These are phyloP conservation scores for Stercorarius parasiticus DNA, from an alignment of 2,113 vertebrate genomes.

Conservation along the genomic window DNA sequence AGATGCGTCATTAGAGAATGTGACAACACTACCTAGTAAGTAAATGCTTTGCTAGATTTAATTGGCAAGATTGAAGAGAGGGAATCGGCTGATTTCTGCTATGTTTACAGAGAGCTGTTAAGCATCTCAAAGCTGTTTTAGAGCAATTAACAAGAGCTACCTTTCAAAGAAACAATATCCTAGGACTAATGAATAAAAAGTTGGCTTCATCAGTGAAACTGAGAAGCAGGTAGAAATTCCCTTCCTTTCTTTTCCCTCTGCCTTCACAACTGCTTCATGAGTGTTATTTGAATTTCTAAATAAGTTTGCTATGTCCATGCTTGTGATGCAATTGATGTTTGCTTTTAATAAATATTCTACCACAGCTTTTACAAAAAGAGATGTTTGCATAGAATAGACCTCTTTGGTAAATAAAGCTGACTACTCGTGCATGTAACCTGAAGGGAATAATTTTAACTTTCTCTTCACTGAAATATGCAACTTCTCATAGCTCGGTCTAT, in stretches of 20 bases:
- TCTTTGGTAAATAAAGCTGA: not conserved
- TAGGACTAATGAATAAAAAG: not conserved
- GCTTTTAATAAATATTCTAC: not conserved
- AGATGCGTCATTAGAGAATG: constrained; percentile 73
- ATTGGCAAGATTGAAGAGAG: not conserved
- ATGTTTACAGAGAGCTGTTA: not conserved
- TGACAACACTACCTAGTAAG: constrained; percentile 93
- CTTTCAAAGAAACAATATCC: not conserved
- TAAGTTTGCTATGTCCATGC: not conserved
- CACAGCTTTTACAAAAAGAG: not conserved
- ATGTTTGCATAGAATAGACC: not conserved
- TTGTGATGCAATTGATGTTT: not conserved
- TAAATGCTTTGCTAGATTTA: constrained; percentile 21
- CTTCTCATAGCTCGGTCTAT: not conserved
- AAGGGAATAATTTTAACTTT: not conserved
- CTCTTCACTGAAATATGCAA: not conserved
- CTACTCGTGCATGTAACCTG: not conserved
- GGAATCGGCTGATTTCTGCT: not conserved
- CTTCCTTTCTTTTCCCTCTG: not conserved
- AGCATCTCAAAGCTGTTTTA: not conserved
- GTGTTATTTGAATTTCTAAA: not conserved
- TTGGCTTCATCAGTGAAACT: not conserved
- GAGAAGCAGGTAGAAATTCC: not conserved
- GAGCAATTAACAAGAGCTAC: not conserved
- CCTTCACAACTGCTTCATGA: not conserved